Conservation (phyloP, 1,140 invertebrate genomes). For the Globodera rostochiensis region DNA sequence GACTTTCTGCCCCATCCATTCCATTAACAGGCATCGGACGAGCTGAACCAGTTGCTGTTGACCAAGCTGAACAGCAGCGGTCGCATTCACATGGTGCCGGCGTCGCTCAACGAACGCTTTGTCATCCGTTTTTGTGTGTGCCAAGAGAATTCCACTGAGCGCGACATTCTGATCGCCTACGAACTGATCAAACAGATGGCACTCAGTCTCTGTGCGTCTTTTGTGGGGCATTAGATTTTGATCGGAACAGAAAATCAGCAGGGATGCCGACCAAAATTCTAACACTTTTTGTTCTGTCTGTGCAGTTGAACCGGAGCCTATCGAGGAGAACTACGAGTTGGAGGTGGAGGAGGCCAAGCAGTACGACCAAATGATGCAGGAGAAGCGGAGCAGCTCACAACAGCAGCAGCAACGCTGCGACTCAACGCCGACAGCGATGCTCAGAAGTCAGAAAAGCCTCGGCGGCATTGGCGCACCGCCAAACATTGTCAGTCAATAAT, state of each 20-base stretch:
- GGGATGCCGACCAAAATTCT: background rate
- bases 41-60: conserved; percentile 88
- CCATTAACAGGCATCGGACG: conserved; percentile 74
- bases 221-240: background rate
- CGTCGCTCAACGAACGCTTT: conserved; percentile 57
- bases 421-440: background rate
- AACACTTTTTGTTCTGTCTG: too few relatives aligned
- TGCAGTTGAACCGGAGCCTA: conserved; percentile 61
- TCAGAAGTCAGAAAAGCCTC: background rate
- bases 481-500: conserved; percentile 4
- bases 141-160: conserved; percentile 77
- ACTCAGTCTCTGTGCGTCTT: conserved; percentile 35
- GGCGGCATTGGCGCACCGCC: background rate
- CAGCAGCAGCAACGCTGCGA: background rate
- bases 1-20: conserved; percentile 62
- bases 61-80: conserved; percentile 92
- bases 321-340: conserved; percentile 61
- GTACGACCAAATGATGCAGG: conserved; percentile 56
- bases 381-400: conserved; percentile 20
- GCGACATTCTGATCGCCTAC: conserved; percentile 59
- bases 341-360: conserved; percentile 57
- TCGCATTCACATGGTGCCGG: conserved; percentile 56
- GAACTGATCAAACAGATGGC: conserved; percentile 62
- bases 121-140: conserved; percentile 91
- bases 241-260: background rate